Evolutionary conservation across 2,113 vertebrate species (phyloP).

Genomic region (Neogale vison): DNA sequence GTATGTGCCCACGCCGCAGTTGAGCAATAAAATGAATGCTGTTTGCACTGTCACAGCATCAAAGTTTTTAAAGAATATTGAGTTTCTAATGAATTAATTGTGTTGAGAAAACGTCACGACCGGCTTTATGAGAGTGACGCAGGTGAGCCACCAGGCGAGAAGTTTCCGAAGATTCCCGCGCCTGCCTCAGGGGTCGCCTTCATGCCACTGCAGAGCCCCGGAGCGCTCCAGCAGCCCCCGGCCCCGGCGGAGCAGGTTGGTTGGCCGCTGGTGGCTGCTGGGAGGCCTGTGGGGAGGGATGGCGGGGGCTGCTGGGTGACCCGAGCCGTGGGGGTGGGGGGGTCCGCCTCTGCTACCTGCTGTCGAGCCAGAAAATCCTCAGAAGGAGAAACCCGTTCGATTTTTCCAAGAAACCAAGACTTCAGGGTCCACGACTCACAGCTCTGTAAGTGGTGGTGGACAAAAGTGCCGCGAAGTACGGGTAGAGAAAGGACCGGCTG

Average conservation of each 20-base stretch:
- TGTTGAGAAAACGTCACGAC: background rate
- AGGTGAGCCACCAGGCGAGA: background rate
- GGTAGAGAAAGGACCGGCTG: background rate
- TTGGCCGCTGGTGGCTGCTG: too few species aligned
- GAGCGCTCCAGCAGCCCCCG: background rate
- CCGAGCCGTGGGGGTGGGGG: background rate
- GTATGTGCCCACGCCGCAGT: slow-evolving; percentile 92
- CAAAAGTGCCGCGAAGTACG: background rate
- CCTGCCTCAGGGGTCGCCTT: background rate
- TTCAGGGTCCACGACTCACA: background rate
- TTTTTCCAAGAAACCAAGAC: background rate
- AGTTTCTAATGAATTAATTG: slow-evolving; percentile 44
- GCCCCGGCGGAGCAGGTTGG: background rate
- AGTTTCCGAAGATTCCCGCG: background rate
- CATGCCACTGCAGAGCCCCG: background rate
- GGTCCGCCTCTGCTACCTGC: background rate
- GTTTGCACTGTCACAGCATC: slow-evolving; percentile 93
- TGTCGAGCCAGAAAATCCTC: background rate
- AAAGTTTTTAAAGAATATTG: slow-evolving; percentile 86
- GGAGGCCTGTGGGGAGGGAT: background rate
- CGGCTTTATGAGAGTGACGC: background rate
- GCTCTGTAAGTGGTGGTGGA: background rate
- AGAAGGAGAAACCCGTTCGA: background rate
- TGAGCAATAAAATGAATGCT: slow-evolving; percentile 98
- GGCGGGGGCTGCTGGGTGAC: background rate